Base-by-base conservation (phyloP, 2,888 invertebrate genomes). In the Drosophila pegasa region DNA sequence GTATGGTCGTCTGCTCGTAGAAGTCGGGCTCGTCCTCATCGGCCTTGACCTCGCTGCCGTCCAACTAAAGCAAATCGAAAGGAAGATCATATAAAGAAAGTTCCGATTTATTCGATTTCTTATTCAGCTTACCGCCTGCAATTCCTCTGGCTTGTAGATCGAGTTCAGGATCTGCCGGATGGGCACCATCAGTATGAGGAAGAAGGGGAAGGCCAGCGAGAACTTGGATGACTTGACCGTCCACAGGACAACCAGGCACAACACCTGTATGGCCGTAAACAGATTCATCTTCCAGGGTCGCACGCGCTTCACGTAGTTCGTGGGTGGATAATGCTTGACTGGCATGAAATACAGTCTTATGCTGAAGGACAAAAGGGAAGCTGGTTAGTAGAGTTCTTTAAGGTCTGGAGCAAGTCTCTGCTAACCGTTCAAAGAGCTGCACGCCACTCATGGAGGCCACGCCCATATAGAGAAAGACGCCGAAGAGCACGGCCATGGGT, bases 381-480 rank as follows among this genome's bases (percentile, higher is more conserved):
- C 18, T 3, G 52, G 18, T 52, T 14, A 38, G n/a, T 20, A 14
- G 18, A 38, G 25, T 18, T 38, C 2, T 2, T 8, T 14, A 4
- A 1, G 0, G 0, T 0, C 6, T 1, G 1, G 1, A 16, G 3
- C 10, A 9, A 0, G n/a, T 9, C 3, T 1, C 27, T 0, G 14
- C 68, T 66, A 65, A 92, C 92, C 92, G 94, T 87, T 98, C 97
- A 92, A 98, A 97, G 91, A 99, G 95, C 92, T 99, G 98, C 22
- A 99, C 98, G 67, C 98, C 98, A 84, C 96, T 96, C 83, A 98
- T 96, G 6, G 98, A 98, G 0, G 98, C 97, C 72, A 98, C 95
- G 58, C 99, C 99, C 97, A 98, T 97, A 93, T 98, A 98, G 18
- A 99, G 94, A 93, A 99, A 99, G 29, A 99, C 97, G 22, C 99